A percentile compares a stretch with the other conserved stretches of the same genome.
Conservation (phyloP, 2,888 invertebrate genomes). For the Trichacis sp. region DNA sequence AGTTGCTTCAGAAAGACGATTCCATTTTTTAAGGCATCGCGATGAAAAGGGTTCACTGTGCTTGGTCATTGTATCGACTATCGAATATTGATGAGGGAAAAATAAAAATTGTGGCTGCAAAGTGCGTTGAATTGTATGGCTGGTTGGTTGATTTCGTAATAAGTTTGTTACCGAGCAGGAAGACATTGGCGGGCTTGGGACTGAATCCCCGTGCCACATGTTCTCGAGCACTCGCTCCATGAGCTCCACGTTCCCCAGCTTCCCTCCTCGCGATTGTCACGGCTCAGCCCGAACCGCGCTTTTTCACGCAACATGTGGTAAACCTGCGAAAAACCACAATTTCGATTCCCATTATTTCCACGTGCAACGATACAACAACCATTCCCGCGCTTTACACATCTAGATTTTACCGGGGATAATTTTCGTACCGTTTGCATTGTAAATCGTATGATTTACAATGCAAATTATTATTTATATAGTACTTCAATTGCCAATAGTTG, state of each 20-base stretch:
- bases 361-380: too few species aligned
- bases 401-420: too few species aligned
- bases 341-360: too few species aligned
- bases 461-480: too few species aligned
- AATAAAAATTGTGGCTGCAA: background rate
- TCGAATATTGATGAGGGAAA: background rate
- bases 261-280: slow-evolving; percentile 63
- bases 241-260: slow-evolving; percentile 80
- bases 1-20: slow-evolving; percentile 24
- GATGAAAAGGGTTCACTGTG: slow-evolving; percentile 27
- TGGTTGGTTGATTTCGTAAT: background rate
- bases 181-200: slow-evolving; percentile 80
- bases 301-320: slow-evolving; percentile 63
- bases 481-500: too few species aligned
- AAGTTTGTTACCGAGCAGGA: slow-evolving; percentile 69
- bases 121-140: background rate
- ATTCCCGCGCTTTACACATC: too few species aligned
- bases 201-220: slow-evolving; percentile 82
- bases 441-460: too few species aligned
- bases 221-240: slow-evolving; percentile 81
- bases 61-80: slow-evolving; percentile 9
- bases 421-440: too few species aligned
- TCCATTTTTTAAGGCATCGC: slow-evolving; percentile 16
- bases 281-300: slow-evolving; percentile 56
- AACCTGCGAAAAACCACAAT: slow-evolving; percentile 47